Evolutionary conservation across 2,113 vertebrate genomes (phyloP), one percentile per base, ranked within the genome.

Genomic region (Hyaena hyaena): DNA sequence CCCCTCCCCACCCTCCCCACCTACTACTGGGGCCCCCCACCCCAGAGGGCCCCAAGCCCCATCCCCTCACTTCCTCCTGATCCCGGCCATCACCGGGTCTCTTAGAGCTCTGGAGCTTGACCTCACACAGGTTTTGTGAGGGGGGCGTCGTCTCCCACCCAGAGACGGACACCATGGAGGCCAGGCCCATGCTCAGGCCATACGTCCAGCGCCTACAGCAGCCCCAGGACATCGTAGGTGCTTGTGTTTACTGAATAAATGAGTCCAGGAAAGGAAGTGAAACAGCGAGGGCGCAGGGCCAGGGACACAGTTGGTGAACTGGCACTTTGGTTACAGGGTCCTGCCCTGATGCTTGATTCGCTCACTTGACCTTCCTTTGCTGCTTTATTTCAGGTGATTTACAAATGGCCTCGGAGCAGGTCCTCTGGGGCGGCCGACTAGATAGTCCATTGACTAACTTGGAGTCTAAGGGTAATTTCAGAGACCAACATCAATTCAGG

Each of bases 251-350:
- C 39, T 3, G 63, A 16, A 4, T 2, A 4, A 26, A 28, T 1
- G 10, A 0, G 31, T 68, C 66, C 66, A 21, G 19, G 68, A 71
- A 16, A 31, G 43, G 21, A 28, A 7, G 2, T 4, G 2, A 7
- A 5, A 1, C 90, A 15, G 43, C 43, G 5, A 48, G 43, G 0
- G 0, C 1, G 1, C 23, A 4, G 55, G 45, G 68, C 26, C 2
- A 3, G 2, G 26, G 9, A 0, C 11, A 10, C 5, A 4, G 2
- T 1, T 1, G 12, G 0, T 11, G 6, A 24, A 24, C 1, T 0
- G 17, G 58, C 9, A 0, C n/a, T 0, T 0, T 0, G 7, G 19
- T 50, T 0, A 8, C 5, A 8, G 0, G 0, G 68, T 16, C 12
- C 31, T 9, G 6, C 53, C 31, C 10, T 5, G 14, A 33, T 23